Evolutionary conservation across 2,888 invertebrate species (phyloP).

Genomic region (Thyatira batis): DNA sequence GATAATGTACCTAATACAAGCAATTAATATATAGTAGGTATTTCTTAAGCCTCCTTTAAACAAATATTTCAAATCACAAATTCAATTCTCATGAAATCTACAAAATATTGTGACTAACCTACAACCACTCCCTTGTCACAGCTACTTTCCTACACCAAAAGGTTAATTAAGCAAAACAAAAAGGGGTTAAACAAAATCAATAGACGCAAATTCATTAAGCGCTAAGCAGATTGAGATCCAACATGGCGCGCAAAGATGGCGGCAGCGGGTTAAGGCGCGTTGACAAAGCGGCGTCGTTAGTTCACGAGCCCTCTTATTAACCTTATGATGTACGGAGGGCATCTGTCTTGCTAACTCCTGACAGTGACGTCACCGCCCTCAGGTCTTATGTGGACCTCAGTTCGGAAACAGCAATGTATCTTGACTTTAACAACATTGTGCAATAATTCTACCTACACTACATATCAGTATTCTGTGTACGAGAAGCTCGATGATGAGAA

Average conservation of each 20-base stretch:
- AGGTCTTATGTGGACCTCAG: constrained; percentile 4
- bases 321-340: constrained; percentile 81
- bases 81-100: background rate
- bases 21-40: too few species aligned
- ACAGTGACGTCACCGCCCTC: constrained; percentile 48
- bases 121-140: constrained; percentile 54
- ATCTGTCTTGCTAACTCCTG: constrained; percentile 66
- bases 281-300: constrained; percentile 83
- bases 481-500: too few species aligned
- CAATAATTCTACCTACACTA: background rate
- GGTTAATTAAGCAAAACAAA: constrained; percentile 82
- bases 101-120: constrained; percentile 31
- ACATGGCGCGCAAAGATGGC: constrained; percentile 78
- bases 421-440: constrained; percentile 4
- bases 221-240: constrained; percentile 81
- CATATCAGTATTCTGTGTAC: too few species aligned
- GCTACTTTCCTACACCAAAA: constrained; percentile 69
- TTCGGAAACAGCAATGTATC: background rate
- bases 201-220: constrained; percentile 82
- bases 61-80: background rate
- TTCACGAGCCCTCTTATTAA: constrained; percentile 82
- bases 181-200: constrained; percentile 82
- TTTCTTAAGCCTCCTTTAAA: too few species aligned
- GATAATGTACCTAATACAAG: too few species aligned
- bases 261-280: constrained; percentile 73